Evolutionary conservation across 2,797 vertebrate genomes (phyloP).

Genomic region (Pseudomugil tenellus): DNA sequence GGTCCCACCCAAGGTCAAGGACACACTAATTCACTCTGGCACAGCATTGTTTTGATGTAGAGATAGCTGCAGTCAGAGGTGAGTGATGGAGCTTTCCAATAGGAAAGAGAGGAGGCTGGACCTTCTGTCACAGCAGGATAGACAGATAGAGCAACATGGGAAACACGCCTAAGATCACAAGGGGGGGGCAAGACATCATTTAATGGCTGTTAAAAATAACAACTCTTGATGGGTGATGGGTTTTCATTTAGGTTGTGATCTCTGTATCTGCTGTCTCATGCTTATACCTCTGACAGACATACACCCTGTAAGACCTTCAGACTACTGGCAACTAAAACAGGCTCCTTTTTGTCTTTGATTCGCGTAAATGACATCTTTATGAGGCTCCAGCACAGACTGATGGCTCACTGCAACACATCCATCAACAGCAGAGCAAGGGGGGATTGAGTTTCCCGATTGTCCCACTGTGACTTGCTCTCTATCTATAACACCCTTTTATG

Average conservation of each 20-base stretch:
- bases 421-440: slow-evolving; percentile 64
- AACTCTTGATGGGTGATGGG: slow-evolving; percentile 62
- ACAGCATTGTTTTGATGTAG: slow-evolving; percentile 70
- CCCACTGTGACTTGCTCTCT: slow-evolving; percentile 57
- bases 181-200: too few species aligned
- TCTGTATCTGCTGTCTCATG: slow-evolving; percentile 58
- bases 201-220: slow-evolving; percentile 65
- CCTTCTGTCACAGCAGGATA: slow-evolving; percentile 67
- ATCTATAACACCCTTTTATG: slow-evolving; percentile 67
- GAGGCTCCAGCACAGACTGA: slow-evolving; percentile 66
- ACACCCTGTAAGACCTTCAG: slow-evolving; percentile 49
- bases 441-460: slow-evolving; percentile 76
- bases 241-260: slow-evolving; percentile 62
- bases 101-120: slow-evolving; percentile 69
- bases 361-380: slow-evolving; percentile 78
- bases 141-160: slow-evolving; percentile 72
- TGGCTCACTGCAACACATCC: slow-evolving; percentile 66
- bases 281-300: slow-evolving; percentile 42
- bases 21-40: slow-evolving; percentile 70
- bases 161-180: slow-evolving; percentile 70
- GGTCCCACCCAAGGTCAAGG: slow-evolving; percentile 74
- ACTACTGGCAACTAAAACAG: slow-evolving; percentile 64
- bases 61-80: slow-evolving; percentile 60
- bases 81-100: slow-evolving; percentile 70
- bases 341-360: slow-evolving; percentile 74